phyloP scores from a whole-genome alignment of 2,888 invertebrate species.

The Syrista parreyssii region DNA sequence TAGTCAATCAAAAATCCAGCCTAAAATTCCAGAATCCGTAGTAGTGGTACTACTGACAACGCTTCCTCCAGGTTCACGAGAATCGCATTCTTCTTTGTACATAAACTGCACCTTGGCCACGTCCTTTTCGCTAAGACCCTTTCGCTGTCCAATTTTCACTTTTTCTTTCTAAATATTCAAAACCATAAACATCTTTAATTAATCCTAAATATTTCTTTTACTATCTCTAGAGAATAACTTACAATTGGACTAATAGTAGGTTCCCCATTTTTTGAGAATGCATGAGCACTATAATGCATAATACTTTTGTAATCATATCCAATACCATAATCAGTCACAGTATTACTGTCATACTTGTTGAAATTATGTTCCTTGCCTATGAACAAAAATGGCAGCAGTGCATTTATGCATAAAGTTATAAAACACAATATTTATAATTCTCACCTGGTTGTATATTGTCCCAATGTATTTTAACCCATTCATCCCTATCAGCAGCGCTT shows the following conservation, averaged over 20 bases:
- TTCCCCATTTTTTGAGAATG: slow-evolving; percentile 77
- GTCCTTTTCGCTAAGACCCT: slow-evolving; percentile 71
- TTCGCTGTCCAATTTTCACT: slow-evolving; percentile 71
- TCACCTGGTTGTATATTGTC: slow-evolving; percentile 76
- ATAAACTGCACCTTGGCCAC: slow-evolving; percentile 70
- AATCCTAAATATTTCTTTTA: not conserved
- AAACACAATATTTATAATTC: not conserved
- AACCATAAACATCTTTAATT: slow-evolving; percentile 6
- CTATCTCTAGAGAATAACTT: slow-evolving; percentile 17
- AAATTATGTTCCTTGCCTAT: slow-evolving; percentile 73
- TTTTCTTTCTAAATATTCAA: slow-evolving; percentile 60
- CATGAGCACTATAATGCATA: slow-evolving; percentile 78
- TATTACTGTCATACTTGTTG: slow-evolving; percentile 74
- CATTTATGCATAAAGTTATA: not conserved
- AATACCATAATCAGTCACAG: slow-evolving; percentile 75
- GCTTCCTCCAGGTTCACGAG: slow-evolving; percentile 30
- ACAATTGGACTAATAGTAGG: slow-evolving; percentile 75
- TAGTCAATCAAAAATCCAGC: slow-evolving; percentile 30
- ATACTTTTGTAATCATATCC: slow-evolving; percentile 79
- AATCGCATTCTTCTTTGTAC: slow-evolving; percentile 67
- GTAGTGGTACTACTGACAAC: slow-evolving; percentile 16
- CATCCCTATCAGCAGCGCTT: slow-evolving; percentile 81
- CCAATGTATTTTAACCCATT: slow-evolving; percentile 79
- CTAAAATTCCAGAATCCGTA: slow-evolving; percentile 24
- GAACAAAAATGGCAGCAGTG: slow-evolving; percentile 12